phyloP scores from a whole-genome alignment of 2,113 vertebrate genomes.

The Leucoraja erinaceus region DNA sequence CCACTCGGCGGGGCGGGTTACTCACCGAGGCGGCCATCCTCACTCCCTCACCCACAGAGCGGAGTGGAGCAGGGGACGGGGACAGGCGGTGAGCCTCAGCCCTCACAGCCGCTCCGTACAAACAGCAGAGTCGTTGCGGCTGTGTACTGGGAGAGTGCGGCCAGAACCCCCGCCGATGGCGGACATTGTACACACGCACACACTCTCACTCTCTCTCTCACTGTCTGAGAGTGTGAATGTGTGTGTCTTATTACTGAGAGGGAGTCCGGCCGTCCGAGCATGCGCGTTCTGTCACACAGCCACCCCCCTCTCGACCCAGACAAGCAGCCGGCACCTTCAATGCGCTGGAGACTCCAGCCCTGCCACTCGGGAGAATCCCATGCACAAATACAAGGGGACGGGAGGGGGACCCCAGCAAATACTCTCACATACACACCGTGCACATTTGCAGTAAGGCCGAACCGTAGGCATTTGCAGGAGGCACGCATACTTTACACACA shows the following conservation, averaged over 20 bases:
- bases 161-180: neutral
- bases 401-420: neutral
- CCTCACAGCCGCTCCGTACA: neutral
- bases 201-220: neutral
- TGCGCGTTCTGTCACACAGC: neutral
- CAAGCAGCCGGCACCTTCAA: slow-evolving; percentile 18
- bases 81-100: neutral
- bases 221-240: neutral
- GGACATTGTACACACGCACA: slow-evolving; percentile 9
- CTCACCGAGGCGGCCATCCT: slow-evolving; percentile 33
- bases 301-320: neutral
- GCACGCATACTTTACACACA: neutral
- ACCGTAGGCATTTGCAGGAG: too few species aligned
- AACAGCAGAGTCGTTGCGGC: neutral
- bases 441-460: neutral
- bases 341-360: neutral
- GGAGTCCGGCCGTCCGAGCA: slow-evolving; percentile 19
- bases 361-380: neutral
- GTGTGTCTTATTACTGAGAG: slow-evolving; percentile 21
- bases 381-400: neutral
- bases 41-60: neutral
- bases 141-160: neutral
- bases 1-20: neutral
- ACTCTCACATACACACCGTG: neutral
- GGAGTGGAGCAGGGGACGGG: neutral